Percentiles rank a stretch among this genome's conserved stretches.
These are phyloP conservation scores for Cyaniris semiargus DNA, from an alignment of 2,888 invertebrate genomes.

Conservation along the genomic window DNA sequence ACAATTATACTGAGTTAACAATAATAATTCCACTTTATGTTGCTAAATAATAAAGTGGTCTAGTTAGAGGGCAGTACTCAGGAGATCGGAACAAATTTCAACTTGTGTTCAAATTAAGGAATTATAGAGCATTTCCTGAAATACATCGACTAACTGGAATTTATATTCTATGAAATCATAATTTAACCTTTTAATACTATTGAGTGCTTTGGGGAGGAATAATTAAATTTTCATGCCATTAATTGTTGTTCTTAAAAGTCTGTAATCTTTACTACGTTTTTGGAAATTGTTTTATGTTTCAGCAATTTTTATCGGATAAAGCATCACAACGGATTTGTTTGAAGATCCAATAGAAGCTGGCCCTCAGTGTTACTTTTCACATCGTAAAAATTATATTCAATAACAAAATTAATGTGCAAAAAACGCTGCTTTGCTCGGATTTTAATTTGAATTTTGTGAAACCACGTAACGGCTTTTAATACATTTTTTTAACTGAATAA, in stretches of 20 bases:
- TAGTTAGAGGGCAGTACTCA: background rate
- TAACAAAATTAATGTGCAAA: too few species aligned
- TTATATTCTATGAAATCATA: background rate
- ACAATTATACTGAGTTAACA: background rate
- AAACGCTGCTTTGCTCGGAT: too few species aligned
- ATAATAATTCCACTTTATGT: background rate
- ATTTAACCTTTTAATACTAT: background rate
- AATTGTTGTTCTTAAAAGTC: background rate
- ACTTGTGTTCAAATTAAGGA: constrained; percentile 14
- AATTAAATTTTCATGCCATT: background rate
- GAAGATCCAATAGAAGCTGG: background rate
- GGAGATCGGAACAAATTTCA: constrained; percentile 1
- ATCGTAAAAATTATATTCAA: too few species aligned
- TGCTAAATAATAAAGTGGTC: constrained; percentile 4
- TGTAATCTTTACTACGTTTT: background rate
- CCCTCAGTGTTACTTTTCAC: background rate
- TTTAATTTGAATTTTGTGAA: too few species aligned
- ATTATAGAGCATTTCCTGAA: background rate
- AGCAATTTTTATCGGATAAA: background rate
- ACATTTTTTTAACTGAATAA: too few species aligned
- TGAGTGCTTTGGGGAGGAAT: background rate
- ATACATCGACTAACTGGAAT: background rate
- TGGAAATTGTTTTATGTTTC: background rate
- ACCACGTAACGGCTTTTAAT: too few species aligned
- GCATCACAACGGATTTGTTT: background rate